Conservation (phyloP, 2,113 vertebrate genomes). For the Pagrus major region DNA sequence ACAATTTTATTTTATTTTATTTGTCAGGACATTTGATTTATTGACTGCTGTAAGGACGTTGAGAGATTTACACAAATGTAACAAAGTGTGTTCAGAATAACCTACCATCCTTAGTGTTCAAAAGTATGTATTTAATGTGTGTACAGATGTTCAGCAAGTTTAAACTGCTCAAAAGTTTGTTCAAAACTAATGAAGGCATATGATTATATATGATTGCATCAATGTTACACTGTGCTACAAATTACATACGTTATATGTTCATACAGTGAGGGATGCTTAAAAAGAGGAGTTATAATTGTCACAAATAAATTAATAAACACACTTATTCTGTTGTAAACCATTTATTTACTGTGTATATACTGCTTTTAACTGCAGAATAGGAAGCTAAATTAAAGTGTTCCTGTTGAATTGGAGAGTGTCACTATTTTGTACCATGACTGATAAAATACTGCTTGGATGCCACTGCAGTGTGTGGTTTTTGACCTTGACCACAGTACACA, state of each 20-base stretch:
- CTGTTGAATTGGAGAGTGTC: neutral
- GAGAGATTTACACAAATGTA: no score
- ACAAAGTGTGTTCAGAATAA: no score
- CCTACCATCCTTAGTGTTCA: no score
- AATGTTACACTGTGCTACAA: neutral
- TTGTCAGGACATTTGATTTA: no score
- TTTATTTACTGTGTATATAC: neutral
- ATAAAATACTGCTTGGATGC: constrained; percentile 19
- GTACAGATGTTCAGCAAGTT: no score
- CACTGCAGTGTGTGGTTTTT: constrained; percentile 7
- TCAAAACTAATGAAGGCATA: neutral
- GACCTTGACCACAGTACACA: constrained; percentile 49
- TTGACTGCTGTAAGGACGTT: no score
- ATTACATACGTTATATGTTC: neutral
- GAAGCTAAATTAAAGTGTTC: neutral
- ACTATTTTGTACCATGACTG: neutral
- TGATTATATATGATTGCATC: neutral
- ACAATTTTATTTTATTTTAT: no score
- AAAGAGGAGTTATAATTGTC: neutral
- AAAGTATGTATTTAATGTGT: no score
- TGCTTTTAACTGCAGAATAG: neutral
- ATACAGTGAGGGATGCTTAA: neutral
- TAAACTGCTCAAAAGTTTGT: neutral
- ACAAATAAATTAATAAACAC: neutral
- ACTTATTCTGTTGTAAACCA: neutral